Base-by-base conservation (phyloP, 2,888 invertebrate species). In the Petrolisthes cinctipes region DNA sequence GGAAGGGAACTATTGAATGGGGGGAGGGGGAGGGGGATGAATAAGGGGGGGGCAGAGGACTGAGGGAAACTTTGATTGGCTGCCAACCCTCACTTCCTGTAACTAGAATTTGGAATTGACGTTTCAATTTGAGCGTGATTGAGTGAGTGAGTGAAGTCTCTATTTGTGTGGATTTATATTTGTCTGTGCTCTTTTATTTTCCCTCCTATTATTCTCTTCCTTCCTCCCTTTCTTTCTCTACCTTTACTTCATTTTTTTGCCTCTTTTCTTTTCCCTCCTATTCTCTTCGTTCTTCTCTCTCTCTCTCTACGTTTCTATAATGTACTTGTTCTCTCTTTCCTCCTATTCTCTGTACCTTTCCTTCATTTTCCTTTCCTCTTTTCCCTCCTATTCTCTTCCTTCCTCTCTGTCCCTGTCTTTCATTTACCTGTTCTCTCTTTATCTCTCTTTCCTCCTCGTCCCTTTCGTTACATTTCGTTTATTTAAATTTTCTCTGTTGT, bases 81-180 rank as follows among this genome's bases (percentile, higher is more conserved):
- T 54, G 53, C 79, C n/a, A 14, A 56, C 54, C 79, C 79, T 57
- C 80, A 20, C 80, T 80, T 80, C 80, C 80, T 80, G 80, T 80
- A 80, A 57, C 80, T 57, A 80, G 80, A 80, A 53, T 80, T 80
- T 80, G 80, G 20, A 80, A 80, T 80, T 80, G 80, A 80, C 80
- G 80, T 80, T 80, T 80, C 80, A 80, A 80, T 80, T 80, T 80
- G 80, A 57, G 51, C 80, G 57, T 80, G 80, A 80, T 80, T 80
- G 80, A 80, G 80, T 80, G 80, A 80, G 80, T 80, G 80, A 57
- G 23, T 57, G 61, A 80, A 37, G n/a, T 3, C 80, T 80, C 20
- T 80, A 23, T 57, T 57, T 80, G 80, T 56, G 80, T 56, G 80
- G 20, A 57, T 20, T 56, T 23, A 53, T 80, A 57, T 23, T 80